Percentiles rank a stretch among this genome's conserved stretches.
Evolutionary conservation across 2,888 invertebrate genomes (phyloP).

Genomic region (Cataglyphis rosenhaueri): DNA sequence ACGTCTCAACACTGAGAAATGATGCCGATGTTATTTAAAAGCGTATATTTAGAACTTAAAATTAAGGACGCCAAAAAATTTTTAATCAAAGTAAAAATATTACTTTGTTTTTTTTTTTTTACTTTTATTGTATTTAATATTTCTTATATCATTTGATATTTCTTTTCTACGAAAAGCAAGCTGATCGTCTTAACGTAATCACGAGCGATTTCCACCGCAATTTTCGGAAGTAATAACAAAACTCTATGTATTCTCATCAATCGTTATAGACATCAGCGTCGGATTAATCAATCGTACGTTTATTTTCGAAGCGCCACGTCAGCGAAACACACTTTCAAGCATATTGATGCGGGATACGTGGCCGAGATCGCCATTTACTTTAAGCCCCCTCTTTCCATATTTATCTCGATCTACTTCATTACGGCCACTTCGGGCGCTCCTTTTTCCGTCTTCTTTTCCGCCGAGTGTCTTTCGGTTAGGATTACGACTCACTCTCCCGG

Average conservation of each 20-base stretch:
- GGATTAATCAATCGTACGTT: conserved; percentile 76
- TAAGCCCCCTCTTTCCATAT: conserved; percentile 81
- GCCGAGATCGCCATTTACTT: conserved; percentile 74
- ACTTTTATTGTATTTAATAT: neutral
- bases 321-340: conserved; percentile 81
- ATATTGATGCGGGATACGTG: conserved; percentile 79
- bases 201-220: neutral
- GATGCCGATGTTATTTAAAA: conserved; percentile 61
- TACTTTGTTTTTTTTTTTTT: neutral
- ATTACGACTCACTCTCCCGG: conserved; percentile 64
- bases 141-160: neutral
- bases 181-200: neutral
- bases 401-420: conserved; percentile 78
- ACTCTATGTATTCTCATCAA: neutral
- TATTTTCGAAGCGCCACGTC: conserved; percentile 80
- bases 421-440: conserved; percentile 70
- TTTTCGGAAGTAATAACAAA: neutral
- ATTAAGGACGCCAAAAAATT: neutral
- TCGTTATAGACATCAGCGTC: conserved; percentile 45
- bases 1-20: conserved; percentile 56
- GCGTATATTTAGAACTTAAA: neutral
- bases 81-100: neutral
- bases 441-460: conserved; percentile 61
- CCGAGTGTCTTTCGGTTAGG: conserved; percentile 65
- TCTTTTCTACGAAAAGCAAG: neutral